These are phyloP conservation scores for Leuciscus waleckii DNA, from an alignment of 2,797 vertebrate genomes.

Conservation along the genomic window DNA sequence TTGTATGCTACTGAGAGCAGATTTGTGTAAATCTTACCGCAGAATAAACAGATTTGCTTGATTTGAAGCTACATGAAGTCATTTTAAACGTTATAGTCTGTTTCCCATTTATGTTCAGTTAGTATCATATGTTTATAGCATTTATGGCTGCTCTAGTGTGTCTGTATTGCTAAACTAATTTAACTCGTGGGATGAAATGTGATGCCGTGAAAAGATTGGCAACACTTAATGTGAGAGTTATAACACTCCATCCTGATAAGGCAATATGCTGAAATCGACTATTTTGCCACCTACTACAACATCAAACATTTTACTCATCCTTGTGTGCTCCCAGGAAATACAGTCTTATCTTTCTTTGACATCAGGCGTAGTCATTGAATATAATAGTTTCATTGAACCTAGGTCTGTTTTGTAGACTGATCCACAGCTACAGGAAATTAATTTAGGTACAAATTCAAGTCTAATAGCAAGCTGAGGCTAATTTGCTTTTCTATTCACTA, in stretches of 20 bases:
- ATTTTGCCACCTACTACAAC: conserved; percentile 2
- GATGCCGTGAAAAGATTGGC: conserved; percentile 17
- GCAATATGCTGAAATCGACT: conserved; percentile 37
- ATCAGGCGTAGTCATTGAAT: conserved; percentile 5
- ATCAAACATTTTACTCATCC: background rate
- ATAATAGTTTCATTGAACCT: background rate
- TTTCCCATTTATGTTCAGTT: conserved; percentile 16
- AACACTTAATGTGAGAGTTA: conserved; percentile 36
- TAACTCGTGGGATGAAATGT: conserved; percentile 25
- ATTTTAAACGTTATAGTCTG: background rate
- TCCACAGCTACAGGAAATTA: background rate
- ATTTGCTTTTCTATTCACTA: background rate
- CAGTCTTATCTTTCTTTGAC: background rate
- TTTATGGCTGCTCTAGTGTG: conserved; percentile 6
- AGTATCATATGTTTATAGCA: conserved; percentile 8
- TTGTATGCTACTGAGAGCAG: background rate
- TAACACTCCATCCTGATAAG: conserved; percentile 33
- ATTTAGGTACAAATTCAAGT: background rate
- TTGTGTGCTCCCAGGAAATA: background rate
- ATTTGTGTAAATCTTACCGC: background rate
- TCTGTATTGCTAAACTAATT: conserved; percentile 6
- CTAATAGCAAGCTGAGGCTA: background rate
- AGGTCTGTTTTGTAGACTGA: background rate
- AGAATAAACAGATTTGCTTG: background rate
- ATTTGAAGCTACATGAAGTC: background rate